Conservation (phyloP, 2,797 vertebrate genomes). For the Champsocephalus gunnari region DNA sequence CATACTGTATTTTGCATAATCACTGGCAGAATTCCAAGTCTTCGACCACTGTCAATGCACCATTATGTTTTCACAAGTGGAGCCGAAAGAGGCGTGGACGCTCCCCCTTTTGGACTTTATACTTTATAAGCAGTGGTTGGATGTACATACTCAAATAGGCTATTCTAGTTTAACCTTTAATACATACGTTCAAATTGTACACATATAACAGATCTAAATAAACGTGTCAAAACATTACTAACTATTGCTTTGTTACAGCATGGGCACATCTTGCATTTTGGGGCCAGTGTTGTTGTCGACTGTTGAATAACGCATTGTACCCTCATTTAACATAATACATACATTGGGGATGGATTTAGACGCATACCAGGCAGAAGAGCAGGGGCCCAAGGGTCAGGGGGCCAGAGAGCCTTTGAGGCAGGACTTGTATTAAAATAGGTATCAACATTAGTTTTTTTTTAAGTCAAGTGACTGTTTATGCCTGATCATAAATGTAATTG, state of each 20-base stretch:
- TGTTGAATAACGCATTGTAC: background rate
- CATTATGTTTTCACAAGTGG: background rate
- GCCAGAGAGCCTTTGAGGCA: background rate
- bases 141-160: no score
- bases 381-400: background rate
- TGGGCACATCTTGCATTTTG: background rate
- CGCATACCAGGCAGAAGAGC: background rate
- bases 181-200: no score
- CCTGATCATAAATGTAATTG: background rate
- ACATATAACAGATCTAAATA: no score
- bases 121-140: no score
- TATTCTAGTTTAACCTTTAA: no score
- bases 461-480: background rate
- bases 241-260: background rate
- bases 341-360: background rate
- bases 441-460: background rate
- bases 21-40: background rate
- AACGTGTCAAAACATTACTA: no score
- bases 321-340: background rate
- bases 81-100: no score
- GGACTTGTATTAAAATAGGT: background rate
- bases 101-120: no score
- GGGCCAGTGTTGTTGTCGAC: background rate
- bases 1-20: background rate
- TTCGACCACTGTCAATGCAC: background rate